phyloP scores from a whole-genome alignment of 2,797 vertebrate genomes.

The Fistularia tabacaria region DNA sequence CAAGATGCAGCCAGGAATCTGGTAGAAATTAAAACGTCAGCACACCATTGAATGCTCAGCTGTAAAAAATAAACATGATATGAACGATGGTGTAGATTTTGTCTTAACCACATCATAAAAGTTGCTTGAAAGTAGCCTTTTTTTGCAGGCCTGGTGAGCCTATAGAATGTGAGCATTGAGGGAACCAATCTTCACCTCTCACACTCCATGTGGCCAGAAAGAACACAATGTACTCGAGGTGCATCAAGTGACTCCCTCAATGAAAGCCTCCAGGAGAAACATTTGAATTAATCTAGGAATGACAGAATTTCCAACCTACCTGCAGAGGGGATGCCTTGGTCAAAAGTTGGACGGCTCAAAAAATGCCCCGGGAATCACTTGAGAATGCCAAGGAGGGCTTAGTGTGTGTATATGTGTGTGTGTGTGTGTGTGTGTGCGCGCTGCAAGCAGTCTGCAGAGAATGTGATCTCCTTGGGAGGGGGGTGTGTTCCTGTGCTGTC shows the following conservation, averaged over 20 bases:
- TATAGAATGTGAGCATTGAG: not conserved
- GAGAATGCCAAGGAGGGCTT: conserved; percentile 6
- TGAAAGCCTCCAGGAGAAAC: conserved; percentile 5
- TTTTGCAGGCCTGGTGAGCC: too few relatives aligned
- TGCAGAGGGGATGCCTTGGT: conserved; percentile 42
- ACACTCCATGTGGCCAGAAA: conserved; percentile 9
- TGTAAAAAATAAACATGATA: not conserved
- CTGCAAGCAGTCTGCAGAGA: conserved; percentile 14
- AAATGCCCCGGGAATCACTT: conserved; percentile 17
- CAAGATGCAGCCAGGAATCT: not conserved
- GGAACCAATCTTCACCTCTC: conserved; percentile 4
- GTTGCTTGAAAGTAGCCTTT: too few relatives aligned
- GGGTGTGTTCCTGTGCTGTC: conserved; percentile 34
- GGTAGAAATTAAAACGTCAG: not conserved
- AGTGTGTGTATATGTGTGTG: not conserved
- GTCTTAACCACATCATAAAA: too few relatives aligned
- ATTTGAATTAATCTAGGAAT: conserved; percentile 3
- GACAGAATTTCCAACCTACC: conserved; percentile 36
- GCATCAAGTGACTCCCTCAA: not conserved
- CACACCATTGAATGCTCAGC: not conserved
- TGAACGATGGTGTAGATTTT: too few relatives aligned
- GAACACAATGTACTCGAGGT: conserved; percentile 48
- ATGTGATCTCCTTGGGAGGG: conserved; percentile 20
- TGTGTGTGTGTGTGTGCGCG: not conserved
- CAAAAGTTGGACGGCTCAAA: conserved; percentile 15